Conservation (phyloP, 2,797 vertebrate genomes). For the Acrossocheilus wenchowensis region DNA sequence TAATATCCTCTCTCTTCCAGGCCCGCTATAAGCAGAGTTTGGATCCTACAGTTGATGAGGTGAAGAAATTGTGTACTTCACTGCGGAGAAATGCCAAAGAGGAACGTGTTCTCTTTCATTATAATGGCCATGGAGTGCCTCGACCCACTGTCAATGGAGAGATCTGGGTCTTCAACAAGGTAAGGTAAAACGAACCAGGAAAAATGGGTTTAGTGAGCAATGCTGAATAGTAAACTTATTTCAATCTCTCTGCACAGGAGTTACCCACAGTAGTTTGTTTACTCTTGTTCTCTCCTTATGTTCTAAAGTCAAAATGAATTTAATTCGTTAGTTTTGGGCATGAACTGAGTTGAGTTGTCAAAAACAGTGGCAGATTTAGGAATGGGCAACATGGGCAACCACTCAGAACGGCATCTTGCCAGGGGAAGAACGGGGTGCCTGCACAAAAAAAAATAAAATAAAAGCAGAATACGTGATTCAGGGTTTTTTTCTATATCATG, state of each 20-base stretch:
- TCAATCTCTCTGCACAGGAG: background rate
- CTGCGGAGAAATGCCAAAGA: conserved; percentile 96
- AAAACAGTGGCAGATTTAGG: too few species aligned
- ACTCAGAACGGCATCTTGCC: too few species aligned
- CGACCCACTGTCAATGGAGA: conserved; percentile 95
- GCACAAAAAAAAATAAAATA: too few species aligned
- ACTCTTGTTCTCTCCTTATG: background rate
- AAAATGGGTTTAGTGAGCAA: background rate
- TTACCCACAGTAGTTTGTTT: background rate
- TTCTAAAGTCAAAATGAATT: background rate
- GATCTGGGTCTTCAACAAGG: conserved; percentile 99
- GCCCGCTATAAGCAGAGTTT: conserved; percentile 98
- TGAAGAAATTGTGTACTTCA: conserved; percentile 97
- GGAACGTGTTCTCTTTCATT: conserved; percentile 96
- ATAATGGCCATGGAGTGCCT: conserved; percentile 97
- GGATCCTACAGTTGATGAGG: conserved; percentile 96
- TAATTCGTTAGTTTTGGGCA: background rate
- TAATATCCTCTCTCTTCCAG: conserved; percentile 68
- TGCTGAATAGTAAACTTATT: background rate
- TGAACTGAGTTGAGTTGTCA: too few species aligned
- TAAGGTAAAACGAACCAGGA: conserved; percentile 59
- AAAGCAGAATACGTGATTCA: too few species aligned
- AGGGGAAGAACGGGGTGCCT: too few species aligned
- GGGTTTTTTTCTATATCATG: too few species aligned
- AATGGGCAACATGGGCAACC: too few species aligned